phyloP scores from a whole-genome alignment of 2,888 invertebrate genomes.

The Microctonus hyperodae region DNA sequence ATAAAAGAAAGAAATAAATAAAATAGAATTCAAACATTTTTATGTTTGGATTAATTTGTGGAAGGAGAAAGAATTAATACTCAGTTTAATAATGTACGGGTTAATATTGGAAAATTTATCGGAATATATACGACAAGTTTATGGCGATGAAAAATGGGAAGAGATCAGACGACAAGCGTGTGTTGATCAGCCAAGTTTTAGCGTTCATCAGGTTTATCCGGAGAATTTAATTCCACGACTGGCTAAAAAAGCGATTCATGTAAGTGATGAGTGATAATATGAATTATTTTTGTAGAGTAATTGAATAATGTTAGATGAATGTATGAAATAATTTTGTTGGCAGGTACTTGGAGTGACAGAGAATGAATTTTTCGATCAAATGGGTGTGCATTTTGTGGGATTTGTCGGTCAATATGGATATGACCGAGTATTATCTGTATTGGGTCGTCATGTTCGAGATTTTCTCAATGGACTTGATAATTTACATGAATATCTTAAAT shows the following conservation, averaged over 20 bases:
- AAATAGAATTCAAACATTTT: neutral
- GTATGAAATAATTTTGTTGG: neutral
- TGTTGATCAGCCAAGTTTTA: conserved; percentile 87
- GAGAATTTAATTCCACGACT: conserved; percentile 86
- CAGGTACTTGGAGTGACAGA: conserved; percentile 88
- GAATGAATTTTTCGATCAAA: conserved; percentile 89
- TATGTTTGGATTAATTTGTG: too few relatives aligned
- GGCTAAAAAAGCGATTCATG: conserved; percentile 87
- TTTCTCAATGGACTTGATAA: conserved; percentile 96
- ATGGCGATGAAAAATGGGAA: conserved; percentile 95
- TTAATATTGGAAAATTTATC: conserved; percentile 92
- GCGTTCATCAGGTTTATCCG: conserved; percentile 92
- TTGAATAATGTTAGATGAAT: too few relatives aligned
- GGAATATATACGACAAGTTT: conserved; percentile 90
- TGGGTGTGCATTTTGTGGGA: conserved; percentile 93
- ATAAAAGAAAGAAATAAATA: too few relatives aligned
- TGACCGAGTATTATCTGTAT: conserved; percentile 86
- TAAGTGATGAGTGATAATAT: conserved; percentile 54
- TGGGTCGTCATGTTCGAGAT: conserved; percentile 93
- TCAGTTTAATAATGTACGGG: conserved; percentile 82
- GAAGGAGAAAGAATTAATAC: conserved; percentile 3
- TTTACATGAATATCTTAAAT: conserved; percentile 95
- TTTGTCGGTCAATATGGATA: conserved; percentile 96
- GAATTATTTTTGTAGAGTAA: neutral
- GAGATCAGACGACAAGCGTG: conserved; percentile 84